Evolutionary conservation across 2,113 vertebrate species (phyloP).

Genomic region (Nothoprocta perdicaria): DNA sequence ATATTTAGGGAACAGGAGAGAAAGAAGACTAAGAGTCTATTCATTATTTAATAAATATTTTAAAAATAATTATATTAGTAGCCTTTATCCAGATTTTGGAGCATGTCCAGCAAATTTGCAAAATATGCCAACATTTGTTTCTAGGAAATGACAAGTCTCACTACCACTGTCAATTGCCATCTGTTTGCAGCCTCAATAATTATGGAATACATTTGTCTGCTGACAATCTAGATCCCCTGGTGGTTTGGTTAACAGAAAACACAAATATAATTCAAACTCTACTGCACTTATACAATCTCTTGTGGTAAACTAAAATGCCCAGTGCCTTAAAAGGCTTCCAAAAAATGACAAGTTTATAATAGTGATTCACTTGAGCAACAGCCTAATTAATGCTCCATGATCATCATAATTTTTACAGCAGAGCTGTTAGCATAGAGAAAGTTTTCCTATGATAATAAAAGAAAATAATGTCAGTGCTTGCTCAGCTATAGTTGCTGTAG

Average conservation of each 20-base stretch:
- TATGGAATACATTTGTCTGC: conserved; percentile 30
- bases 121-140: conserved; percentile 25
- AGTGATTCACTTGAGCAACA: background rate
- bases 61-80: conserved; percentile 4
- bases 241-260: background rate
- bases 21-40: background rate
- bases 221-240: background rate
- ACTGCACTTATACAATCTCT: background rate
- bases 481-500: background rate
- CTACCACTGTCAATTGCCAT: conserved; percentile 28
- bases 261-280: conserved; percentile 11
- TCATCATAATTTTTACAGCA: background rate
- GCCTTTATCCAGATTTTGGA: background rate
- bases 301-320: background rate
- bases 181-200: conserved; percentile 45
- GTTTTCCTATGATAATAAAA: background rate
- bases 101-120: background rate
- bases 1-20: background rate
- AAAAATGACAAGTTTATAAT: background rate
- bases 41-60: background rate
- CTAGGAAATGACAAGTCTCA: conserved; percentile 30
- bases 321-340: background rate
- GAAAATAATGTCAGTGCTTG: background rate
- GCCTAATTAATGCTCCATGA: background rate
- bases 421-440: background rate